Conservation (phyloP, 2,113 vertebrate species). For the Pteropus alecto region DNA sequence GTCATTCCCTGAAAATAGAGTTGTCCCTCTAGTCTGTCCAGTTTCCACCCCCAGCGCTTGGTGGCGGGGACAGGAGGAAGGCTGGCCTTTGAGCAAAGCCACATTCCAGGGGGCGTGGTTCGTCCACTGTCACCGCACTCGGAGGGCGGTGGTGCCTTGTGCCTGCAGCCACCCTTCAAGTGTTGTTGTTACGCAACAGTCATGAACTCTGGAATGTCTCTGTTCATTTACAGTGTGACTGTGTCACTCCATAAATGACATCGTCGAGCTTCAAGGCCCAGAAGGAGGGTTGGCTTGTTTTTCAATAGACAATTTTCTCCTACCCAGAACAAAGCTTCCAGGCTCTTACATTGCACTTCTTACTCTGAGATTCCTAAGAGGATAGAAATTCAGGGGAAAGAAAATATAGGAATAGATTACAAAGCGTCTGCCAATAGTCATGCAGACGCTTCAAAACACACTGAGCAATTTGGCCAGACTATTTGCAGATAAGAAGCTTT, state of each 20-base stretch:
- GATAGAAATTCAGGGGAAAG: not conserved
- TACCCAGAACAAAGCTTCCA: slow-evolving; percentile 42
- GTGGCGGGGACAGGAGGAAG: slow-evolving; percentile 51
- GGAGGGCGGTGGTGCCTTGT: slow-evolving; percentile 77
- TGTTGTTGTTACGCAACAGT: slow-evolving; percentile 77
- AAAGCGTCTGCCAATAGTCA: not conserved
- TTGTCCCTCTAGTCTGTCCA: slow-evolving; percentile 83
- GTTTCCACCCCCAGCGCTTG: slow-evolving; percentile 77
- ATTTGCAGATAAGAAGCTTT: slow-evolving; percentile 48
- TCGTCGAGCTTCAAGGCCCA: slow-evolving; percentile 35
- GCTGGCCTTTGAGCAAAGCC: slow-evolving; percentile 79
- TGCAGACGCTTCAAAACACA: not conserved
- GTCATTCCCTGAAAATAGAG: slow-evolving; percentile 86
- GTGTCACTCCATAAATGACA: slow-evolving; percentile 63
- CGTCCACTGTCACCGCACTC: slow-evolving; percentile 68
- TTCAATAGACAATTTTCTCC: slow-evolving; percentile 39
- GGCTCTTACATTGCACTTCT: not conserved
- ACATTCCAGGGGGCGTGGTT: slow-evolving; percentile 82
- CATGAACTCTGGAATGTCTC: slow-evolving; percentile 77
- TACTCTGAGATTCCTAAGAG: not conserved
- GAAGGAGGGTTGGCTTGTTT: slow-evolving; percentile 54
- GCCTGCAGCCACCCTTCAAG: slow-evolving; percentile 79
- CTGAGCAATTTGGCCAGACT: not conserved
- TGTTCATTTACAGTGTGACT: slow-evolving; percentile 69
- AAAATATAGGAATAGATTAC: not conserved